Conservation (phyloP, 1,140 invertebrate species). For the Nilaparvata lugens region DNA sequence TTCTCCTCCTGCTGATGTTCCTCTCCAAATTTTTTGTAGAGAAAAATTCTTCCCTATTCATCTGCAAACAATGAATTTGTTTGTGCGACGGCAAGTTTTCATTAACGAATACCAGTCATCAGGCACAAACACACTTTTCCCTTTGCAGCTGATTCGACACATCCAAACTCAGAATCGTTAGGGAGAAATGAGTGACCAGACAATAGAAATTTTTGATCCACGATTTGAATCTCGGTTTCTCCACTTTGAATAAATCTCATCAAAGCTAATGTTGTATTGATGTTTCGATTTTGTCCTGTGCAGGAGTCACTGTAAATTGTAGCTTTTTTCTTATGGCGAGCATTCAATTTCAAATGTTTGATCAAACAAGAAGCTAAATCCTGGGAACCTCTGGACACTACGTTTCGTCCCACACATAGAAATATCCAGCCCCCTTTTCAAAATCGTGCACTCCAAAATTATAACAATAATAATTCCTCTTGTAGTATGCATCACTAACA, state of each 20-base stretch:
- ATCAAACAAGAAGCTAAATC: too few species aligned
- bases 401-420: too few species aligned
- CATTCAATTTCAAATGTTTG: too few species aligned
- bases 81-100: not conserved
- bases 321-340: too few species aligned
- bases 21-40: not conserved
- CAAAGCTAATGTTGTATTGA: not conserved
- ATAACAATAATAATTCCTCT: too few species aligned
- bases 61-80: not conserved
- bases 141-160: conserved; percentile 1
- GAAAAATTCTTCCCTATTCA: not conserved
- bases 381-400: too few species aligned
- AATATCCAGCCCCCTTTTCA: too few species aligned
- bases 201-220: not conserved
- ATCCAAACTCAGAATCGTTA: not conserved
- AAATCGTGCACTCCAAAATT: too few species aligned
- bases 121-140: conserved; percentile 1
- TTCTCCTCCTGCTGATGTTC: not conserved
- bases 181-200: not conserved
- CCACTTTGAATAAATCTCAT: conserved; percentile 1
- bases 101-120: not conserved
- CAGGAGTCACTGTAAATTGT: too few species aligned
- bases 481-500: too few species aligned
- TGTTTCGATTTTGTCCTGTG: not conserved
- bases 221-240: not conserved